Percentiles rank a stretch among this genome's conserved stretches.
These are phyloP conservation scores for Oppia nitens DNA, from an alignment of 1,140 invertebrate species.

Conservation along the genomic window DNA sequence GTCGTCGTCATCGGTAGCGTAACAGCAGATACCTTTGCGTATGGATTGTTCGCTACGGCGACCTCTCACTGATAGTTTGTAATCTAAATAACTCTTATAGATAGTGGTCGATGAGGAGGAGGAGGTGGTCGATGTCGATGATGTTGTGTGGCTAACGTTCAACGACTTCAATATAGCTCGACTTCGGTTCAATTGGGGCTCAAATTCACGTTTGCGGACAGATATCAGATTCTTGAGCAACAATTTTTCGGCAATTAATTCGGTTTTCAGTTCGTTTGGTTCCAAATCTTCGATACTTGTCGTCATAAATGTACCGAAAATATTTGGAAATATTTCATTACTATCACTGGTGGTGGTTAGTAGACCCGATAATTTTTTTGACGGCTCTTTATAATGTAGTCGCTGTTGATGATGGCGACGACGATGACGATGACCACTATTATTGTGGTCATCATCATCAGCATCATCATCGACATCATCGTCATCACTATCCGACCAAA, in stretches of 20 bases:
- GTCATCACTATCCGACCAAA: not conserved
- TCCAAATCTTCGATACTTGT: not conserved
- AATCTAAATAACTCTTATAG: not conserved
- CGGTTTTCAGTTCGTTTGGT: conserved; percentile 2
- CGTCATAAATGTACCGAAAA: not conserved
- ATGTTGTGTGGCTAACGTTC: not conserved
- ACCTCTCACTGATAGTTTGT: not conserved
- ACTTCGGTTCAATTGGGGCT: not conserved
- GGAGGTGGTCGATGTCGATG: too few relatives aligned
- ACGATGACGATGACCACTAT: too few relatives aligned
- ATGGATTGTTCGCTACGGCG: not conserved
- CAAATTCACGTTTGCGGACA: not conserved
- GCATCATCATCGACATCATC: not conserved
- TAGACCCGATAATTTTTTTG: too few relatives aligned
- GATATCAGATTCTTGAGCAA: conserved; percentile 3
- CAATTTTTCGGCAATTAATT: conserved; percentile 11
- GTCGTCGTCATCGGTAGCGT: conserved; percentile 26
- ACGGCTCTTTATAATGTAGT: too few relatives aligned
- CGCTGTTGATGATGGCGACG: too few relatives aligned
- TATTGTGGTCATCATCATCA: not conserved
- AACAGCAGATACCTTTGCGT: conserved; percentile 27
- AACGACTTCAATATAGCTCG: not conserved
- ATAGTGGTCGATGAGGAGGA: too few relatives aligned
- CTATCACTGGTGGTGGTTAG: not conserved
- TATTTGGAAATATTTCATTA: not conserved